Evolutionary conservation across 1,140 invertebrate species (phyloP).

Genomic region (Bombus impatiens): DNA sequence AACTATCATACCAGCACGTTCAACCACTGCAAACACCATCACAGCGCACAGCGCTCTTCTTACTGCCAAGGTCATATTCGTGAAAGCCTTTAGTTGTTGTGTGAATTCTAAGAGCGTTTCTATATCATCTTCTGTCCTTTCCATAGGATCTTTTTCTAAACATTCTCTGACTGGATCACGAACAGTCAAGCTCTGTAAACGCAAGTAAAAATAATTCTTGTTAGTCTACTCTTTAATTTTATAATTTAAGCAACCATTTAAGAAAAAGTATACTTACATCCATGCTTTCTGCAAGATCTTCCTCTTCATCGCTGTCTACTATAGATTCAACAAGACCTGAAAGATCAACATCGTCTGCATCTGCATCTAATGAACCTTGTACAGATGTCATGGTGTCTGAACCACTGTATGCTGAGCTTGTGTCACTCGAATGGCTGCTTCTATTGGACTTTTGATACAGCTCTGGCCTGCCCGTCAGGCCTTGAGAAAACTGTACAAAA

Average conservation of each 20-base stretch:
- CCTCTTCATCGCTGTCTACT: constrained; percentile 97
- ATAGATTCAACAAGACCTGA: constrained; percentile 96
- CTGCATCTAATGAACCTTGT: constrained; percentile 90
- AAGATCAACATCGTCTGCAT: constrained; percentile 95
- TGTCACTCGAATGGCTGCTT: constrained; percentile 95
- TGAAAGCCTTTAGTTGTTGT: constrained; percentile 97
- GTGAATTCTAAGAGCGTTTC: constrained; percentile 98
- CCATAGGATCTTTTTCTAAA: constrained; percentile 97
- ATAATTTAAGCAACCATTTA: not conserved
- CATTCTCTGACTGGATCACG: constrained; percentile 98
- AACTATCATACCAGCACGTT: constrained; percentile 97
- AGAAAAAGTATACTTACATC: constrained; percentile 84
- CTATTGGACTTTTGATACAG: constrained; percentile 92
- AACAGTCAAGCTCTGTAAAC: constrained; percentile 90
- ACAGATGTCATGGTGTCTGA: constrained; percentile 98
- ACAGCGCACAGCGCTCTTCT: constrained; percentile 95
- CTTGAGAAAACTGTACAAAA: constrained; percentile 78
- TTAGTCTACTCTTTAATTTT: not conserved
- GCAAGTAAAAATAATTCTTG: not conserved
- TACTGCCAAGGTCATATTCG: constrained; percentile 95
- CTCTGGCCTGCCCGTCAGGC: constrained; percentile 80
- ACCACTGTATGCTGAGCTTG: constrained; percentile 96
- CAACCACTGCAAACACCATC: constrained; percentile 98
- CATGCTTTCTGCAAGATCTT: constrained; percentile 95
- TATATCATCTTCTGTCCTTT: constrained; percentile 97